A percentile compares a stretch with the other conserved stretches of the same genome.
Evolutionary conservation across 2,888 invertebrate species (phyloP).

Genomic region (Mythimna pallens): DNA sequence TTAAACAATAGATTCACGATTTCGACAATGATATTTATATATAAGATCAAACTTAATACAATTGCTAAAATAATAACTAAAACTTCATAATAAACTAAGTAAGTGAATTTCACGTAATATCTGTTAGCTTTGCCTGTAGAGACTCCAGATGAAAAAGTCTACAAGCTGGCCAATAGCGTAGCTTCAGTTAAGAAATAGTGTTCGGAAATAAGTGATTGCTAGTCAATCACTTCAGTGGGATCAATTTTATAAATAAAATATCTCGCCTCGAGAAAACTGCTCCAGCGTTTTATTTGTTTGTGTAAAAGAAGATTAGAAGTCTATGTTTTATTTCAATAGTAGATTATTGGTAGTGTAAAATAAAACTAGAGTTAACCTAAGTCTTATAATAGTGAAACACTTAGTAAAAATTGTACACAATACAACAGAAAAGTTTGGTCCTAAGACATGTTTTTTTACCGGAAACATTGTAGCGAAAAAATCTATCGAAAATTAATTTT

Average conservation of each 20-base stretch:
- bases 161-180: conserved; percentile 11
- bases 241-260: conserved; percentile 57
- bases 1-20: neutral
- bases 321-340: conserved; percentile 11
- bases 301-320: neutral
- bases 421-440: no score
- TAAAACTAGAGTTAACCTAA: neutral
- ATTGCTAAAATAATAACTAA: neutral
- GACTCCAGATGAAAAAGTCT: neutral
- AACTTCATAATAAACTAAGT: neutral
- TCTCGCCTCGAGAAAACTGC: conserved; percentile 26
- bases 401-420: neutral
- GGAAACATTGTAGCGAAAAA: neutral
- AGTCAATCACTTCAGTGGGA: conserved; percentile 44
- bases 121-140: neutral
- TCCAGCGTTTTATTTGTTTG: conserved; percentile 14
- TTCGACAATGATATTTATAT: neutral
- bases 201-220: conserved; percentile 47
- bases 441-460: neutral
- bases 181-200: conserved; percentile 24
- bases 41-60: neutral
- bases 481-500: no score
- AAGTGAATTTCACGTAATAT: neutral
- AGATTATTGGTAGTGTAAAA: neutral
- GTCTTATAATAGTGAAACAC: neutral